Percentiles rank a stretch among this genome's conserved stretches.
phyloP scores from a whole-genome alignment of 2,888 invertebrate genomes.

The Troilus luridus region DNA sequence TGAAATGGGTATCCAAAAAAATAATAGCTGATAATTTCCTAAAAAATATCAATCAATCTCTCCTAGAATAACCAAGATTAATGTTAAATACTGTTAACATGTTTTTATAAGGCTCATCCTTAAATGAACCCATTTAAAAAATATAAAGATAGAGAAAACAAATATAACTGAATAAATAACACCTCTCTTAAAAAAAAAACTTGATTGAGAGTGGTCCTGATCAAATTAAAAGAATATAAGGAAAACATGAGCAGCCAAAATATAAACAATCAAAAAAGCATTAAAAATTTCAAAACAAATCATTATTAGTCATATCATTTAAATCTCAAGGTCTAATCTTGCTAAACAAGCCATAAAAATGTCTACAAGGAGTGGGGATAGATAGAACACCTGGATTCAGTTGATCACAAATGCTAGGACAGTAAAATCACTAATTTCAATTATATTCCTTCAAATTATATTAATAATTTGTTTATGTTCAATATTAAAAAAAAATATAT shows the following conservation, averaged over 20 bases:
- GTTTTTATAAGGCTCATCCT: background rate
- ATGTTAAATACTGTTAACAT: background rate
- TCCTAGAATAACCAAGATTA: background rate
- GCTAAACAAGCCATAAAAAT: constrained; percentile 33
- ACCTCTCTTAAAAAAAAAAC: background rate
- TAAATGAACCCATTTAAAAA: background rate
- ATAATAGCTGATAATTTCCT: background rate
- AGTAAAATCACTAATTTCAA: background rate
- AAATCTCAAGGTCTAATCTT: constrained; percentile 32
- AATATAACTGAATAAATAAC: background rate
- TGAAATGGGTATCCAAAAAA: background rate
- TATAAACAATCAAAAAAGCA: background rate
- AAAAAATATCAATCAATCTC: background rate
- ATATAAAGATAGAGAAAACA: background rate
- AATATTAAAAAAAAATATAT: background rate
- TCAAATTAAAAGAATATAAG: background rate
- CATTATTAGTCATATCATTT: background rate
- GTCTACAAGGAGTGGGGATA: background rate
- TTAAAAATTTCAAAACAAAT: constrained; percentile 13
- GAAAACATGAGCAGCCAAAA: background rate
- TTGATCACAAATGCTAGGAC: background rate
- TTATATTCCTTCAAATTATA: background rate
- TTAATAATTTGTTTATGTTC: background rate
- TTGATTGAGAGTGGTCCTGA: background rate
- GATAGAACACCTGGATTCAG: constrained; percentile 16